Conservation (phyloP, 2,113 vertebrate species). For the Potamarius usumacintae region DNA sequence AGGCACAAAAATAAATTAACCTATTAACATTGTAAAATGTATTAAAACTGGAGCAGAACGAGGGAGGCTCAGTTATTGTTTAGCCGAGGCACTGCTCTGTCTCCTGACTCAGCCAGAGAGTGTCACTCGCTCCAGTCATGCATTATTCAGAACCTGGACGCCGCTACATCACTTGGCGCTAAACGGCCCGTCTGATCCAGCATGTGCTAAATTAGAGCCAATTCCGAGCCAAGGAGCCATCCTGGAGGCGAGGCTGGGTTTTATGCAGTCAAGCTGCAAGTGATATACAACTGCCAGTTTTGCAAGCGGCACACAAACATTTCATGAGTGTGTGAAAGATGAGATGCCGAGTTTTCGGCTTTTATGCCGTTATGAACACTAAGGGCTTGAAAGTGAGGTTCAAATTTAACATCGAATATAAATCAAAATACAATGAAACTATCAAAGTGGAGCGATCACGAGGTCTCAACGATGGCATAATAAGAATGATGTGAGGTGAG, state of each 20-base stretch:
- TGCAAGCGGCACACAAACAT: background rate
- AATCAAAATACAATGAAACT: background rate
- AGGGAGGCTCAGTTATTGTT: background rate
- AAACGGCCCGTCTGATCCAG: slow-evolving; percentile 36
- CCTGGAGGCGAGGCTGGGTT: slow-evolving; percentile 12
- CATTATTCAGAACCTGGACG: slow-evolving; percentile 38
- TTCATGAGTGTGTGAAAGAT: background rate
- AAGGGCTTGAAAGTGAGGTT: background rate
- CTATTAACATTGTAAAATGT: background rate
- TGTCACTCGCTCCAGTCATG: slow-evolving; percentile 33
- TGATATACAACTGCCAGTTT: background rate
- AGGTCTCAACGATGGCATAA: background rate
- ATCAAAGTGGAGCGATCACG: background rate
- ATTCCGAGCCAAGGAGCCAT: slow-evolving; percentile 13
- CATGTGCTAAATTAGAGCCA: slow-evolving; percentile 38
- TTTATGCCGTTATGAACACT: background rate
- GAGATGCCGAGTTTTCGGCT: slow-evolving; percentile 29
- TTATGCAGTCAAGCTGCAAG: background rate
- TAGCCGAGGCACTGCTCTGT: slow-evolving; percentile 10
- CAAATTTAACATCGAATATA: background rate
- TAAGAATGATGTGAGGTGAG: background rate
- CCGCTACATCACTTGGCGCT: slow-evolving; percentile 33
- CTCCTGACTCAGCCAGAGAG: slow-evolving; percentile 45
- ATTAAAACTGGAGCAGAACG: background rate
- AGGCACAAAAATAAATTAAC: background rate